Percentiles rank a stretch among this genome's conserved stretches.
Conservation (phyloP, 2,797 vertebrate genomes). For the Lacerta agilis region DNA sequence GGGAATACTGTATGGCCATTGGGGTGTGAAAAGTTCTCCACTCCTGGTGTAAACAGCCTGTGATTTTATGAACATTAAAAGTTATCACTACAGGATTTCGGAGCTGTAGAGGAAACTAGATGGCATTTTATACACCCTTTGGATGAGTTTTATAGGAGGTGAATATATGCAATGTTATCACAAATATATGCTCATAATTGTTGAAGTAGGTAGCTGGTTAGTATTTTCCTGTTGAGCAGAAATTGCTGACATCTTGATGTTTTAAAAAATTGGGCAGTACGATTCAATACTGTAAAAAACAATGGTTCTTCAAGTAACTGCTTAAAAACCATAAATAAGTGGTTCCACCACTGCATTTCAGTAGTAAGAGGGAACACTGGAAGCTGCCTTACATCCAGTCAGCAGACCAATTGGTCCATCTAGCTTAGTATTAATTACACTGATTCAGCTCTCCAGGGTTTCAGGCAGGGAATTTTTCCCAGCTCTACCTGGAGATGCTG, state of each 20-base stretch:
- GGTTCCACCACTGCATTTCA: not conserved
- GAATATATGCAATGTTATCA: not conserved
- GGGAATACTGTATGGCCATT: no score
- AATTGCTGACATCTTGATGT: not conserved
- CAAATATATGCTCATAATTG: not conserved
- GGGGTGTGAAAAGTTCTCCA: no score
- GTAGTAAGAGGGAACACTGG: not conserved
- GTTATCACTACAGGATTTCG: not conserved
- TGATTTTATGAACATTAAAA: not conserved
- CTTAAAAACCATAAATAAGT: not conserved
- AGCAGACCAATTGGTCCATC: not conserved
- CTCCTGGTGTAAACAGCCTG: not conserved
- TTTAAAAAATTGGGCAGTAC: not conserved
- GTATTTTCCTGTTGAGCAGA: not conserved
- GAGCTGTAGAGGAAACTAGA: not conserved
- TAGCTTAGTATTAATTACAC: no score
- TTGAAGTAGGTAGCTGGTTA: not conserved
- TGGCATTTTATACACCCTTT: not conserved
- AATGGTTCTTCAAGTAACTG: not conserved
- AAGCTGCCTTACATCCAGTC: accelerated
- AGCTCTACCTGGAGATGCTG: no score
- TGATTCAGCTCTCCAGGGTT: no score
- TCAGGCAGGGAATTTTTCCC: no score
- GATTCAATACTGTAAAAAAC: not conserved
- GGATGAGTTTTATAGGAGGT: not conserved